Percentiles rank a stretch among this genome's conserved stretches.
phyloP scores from a whole-genome alignment of 2,797 vertebrate genomes.

The Dermochelys coriacea region DNA sequence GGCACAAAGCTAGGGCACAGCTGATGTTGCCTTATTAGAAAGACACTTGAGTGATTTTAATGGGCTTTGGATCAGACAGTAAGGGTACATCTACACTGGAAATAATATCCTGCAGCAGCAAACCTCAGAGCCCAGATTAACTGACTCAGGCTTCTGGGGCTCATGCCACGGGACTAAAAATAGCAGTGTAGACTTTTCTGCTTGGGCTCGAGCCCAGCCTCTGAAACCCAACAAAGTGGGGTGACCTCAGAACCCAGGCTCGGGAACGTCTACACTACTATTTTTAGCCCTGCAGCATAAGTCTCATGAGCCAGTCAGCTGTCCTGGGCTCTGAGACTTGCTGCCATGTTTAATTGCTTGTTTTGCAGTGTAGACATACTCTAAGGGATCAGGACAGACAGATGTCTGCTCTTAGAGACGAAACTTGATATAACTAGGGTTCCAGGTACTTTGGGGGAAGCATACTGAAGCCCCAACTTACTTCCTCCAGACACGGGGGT shows the following conservation, averaged over 20 bases:
- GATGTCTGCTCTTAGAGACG: not conserved
- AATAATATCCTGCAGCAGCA: not conserved
- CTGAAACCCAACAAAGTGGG: not conserved
- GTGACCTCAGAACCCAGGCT: too few relatives aligned
- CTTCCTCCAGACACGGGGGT: not conserved
- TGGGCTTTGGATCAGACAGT: not conserved
- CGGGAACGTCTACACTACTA: not conserved
- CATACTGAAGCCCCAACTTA: not conserved
- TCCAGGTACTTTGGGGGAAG: not conserved
- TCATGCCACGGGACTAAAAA: not conserved
- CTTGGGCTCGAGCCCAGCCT: not conserved
- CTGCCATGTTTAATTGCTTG: too few relatives aligned
- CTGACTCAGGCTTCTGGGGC: not conserved
- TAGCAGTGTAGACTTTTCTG: not conserved
- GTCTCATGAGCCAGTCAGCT: not conserved
- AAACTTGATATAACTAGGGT: not conserved
- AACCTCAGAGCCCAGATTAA: not conserved
- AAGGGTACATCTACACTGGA: not conserved
- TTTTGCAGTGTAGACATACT: too few relatives aligned
- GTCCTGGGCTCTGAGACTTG: not conserved
- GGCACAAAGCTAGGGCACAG: fast-evolving
- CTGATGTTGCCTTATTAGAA: not conserved
- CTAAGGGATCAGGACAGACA: not conserved
- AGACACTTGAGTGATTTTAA: not conserved
- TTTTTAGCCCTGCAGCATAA: not conserved